phyloP scores from a whole-genome alignment of 2,113 vertebrate species.

The Caracal caracal region DNA sequence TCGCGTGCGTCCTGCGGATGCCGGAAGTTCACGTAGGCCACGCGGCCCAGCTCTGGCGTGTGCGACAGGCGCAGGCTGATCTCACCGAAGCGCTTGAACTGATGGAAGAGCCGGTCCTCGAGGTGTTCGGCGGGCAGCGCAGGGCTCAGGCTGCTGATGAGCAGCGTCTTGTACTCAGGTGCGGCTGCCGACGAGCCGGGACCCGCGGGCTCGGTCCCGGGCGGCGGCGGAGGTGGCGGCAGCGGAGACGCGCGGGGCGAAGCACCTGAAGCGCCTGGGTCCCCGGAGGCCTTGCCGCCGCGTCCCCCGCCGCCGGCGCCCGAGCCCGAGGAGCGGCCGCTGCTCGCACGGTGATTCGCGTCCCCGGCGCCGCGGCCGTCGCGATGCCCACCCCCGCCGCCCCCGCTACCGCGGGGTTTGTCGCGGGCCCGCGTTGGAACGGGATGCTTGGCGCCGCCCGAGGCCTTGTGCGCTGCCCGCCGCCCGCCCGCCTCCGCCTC shows the following conservation, averaged over 20 bases:
- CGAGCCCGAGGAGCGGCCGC: conserved; percentile 77
- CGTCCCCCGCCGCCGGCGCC: conserved; percentile 77
- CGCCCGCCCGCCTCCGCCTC: conserved; percentile 84
- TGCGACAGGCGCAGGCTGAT: conserved; percentile 97
- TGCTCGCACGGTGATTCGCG: conserved; percentile 86
- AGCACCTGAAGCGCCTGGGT: conserved; percentile 74
- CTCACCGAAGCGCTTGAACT: conserved; percentile 98
- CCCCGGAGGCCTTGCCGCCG: conserved; percentile 77
- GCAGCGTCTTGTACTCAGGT: conserved; percentile 95
- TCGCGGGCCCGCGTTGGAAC: conserved; percentile 84
- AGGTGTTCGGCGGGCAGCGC: conserved; percentile 96
- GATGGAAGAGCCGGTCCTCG: conserved; percentile 97
- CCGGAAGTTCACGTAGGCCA: conserved; percentile 97
- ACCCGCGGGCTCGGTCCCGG: conserved; percentile 80
- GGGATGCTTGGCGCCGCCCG: conserved; percentile 79
- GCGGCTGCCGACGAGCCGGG: conserved; percentile 80
- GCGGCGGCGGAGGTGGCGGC: conserved; percentile 81
- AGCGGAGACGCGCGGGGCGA: conserved; percentile 80
- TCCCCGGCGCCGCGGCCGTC: conserved; percentile 82
- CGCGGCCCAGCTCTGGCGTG: conserved; percentile 95
- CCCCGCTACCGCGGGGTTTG: conserved; percentile 84
- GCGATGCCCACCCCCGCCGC: conserved; percentile 86
- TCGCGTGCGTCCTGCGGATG: conserved; percentile 96
- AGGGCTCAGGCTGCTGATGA: conserved; percentile 96
- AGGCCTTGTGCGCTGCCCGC: conserved; percentile 89